Percentiles rank a stretch among this genome's conserved stretches.
Evolutionary conservation across 2,888 invertebrate species (phyloP).

Genomic region (Myathropa florea): DNA sequence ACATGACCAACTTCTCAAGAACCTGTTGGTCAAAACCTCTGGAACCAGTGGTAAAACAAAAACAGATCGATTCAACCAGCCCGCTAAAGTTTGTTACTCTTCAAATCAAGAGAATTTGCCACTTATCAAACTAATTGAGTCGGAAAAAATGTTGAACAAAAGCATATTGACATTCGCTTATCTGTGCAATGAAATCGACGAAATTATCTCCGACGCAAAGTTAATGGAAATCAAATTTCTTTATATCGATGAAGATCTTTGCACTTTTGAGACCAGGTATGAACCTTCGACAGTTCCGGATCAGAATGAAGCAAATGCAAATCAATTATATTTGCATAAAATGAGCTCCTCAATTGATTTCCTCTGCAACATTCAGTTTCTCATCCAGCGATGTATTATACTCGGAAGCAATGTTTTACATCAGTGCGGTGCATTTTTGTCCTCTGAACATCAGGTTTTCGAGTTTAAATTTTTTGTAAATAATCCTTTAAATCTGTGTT

Average conservation of each 20-base stretch:
- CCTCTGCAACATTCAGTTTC: constrained; percentile 85
- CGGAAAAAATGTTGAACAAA: constrained; percentile 90
- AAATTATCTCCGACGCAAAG: constrained; percentile 86
- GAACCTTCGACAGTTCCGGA: constrained; percentile 42
- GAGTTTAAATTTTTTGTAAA: constrained; percentile 75
- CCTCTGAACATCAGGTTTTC: constrained; percentile 79
- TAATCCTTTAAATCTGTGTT: neutral
- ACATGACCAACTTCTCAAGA: constrained; percentile 74
- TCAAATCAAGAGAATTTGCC: constrained; percentile 83
- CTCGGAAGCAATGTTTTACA: constrained; percentile 87
- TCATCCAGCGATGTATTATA: constrained; percentile 86
- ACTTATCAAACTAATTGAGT: constrained; percentile 87
- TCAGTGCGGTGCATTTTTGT: constrained; percentile 88
- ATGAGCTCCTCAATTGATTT: constrained; percentile 83
- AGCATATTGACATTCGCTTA: constrained; percentile 90
- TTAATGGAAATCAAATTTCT: constrained; percentile 82
- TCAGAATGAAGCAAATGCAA: constrained; percentile 66
- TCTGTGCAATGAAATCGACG: constrained; percentile 88
- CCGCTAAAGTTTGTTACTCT: constrained; percentile 73
- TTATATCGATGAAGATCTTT: constrained; percentile 76
- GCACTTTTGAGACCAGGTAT: constrained; percentile 28
- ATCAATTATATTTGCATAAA: constrained; percentile 74
- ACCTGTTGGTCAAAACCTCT: constrained; percentile 69
- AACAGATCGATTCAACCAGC: constrained; percentile 54
- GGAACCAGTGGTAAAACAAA: constrained; percentile 24